Conservation (phyloP, 1,140 invertebrate species). For the Eufriesea mexicana region DNA sequence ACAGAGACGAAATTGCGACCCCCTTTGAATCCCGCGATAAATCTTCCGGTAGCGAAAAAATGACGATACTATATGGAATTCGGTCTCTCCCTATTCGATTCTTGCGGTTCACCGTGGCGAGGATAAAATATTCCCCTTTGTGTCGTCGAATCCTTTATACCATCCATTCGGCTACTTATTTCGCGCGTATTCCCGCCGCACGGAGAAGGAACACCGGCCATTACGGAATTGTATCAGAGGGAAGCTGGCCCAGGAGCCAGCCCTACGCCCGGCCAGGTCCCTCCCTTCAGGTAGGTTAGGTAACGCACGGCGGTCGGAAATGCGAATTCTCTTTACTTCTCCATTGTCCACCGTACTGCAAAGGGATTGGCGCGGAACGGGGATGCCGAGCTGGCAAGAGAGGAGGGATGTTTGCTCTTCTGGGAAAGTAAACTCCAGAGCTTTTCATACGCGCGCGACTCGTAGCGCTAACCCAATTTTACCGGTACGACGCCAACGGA, state of each 20-base stretch:
- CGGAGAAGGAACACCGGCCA: neutral
- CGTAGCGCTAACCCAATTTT: slow-evolving; percentile 56
- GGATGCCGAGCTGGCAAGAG: neutral
- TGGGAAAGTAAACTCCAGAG: slow-evolving; percentile 43
- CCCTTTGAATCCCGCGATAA: neutral
- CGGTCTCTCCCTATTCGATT: neutral
- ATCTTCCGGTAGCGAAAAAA: neutral
- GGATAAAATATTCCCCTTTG: slow-evolving; percentile 26
- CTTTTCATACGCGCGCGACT: slow-evolving; percentile 55
- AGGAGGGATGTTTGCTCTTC: slow-evolving; percentile 52
- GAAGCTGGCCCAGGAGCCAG: neutral
- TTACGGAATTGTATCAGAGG: slow-evolving; percentile 34
- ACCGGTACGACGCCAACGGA: slow-evolving; percentile 24
- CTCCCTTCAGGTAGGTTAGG: neutral
- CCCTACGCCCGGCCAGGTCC: neutral
- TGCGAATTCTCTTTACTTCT: slow-evolving; percentile 54
- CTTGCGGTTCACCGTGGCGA: neutral
- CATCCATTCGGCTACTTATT: slow-evolving; percentile 4
- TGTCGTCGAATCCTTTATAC: slow-evolving; percentile 14
- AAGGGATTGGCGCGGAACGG: neutral
- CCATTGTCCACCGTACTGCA: slow-evolving; percentile 42
- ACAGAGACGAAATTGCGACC: neutral
- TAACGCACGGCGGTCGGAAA: slow-evolving; percentile 39
- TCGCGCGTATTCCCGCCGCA: neutral
- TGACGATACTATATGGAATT: neutral